Evolutionary conservation across 2,797 vertebrate species (phyloP), one percentile per base, ranked within the genome.

Genomic region (Chelon auratus): DNA sequence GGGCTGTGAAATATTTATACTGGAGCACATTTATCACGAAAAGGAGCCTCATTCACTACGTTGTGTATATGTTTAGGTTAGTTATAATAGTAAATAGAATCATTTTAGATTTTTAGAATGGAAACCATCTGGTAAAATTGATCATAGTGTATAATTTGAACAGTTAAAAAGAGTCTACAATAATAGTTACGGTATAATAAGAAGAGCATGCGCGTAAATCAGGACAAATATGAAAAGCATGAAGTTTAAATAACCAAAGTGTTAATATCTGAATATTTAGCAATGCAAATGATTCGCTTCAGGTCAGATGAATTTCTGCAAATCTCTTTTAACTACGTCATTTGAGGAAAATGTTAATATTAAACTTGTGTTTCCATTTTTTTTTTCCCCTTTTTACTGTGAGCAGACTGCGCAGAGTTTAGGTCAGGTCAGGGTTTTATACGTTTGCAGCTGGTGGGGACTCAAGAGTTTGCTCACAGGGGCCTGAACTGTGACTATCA

Each of bases 381-480:
- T 13, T 50, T 51, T 17, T 66, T 24, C 43, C 37, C 1, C 18
- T 55, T 40, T 50, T 77, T 43, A 37, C 40, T 2, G 55, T 50
- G 65, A 63, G 66, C 37, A 58, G 58, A 63, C 56, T 2, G 52
- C 20, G 48, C 42, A 52, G 62, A 24, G 57, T 68, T 54, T 66
- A 67, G 78, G 61, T 83, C 81, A 66, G 62, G 55, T 75, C 64
- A 37, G 59, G 54, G 70, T 69, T 51, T 26, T 57, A 50, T 72
- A 42, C 69, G 76, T 76, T 75, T 52, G 39, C 55, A 61, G 72
- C 58, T 3, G 5, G 9, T 50, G 30, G 47, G 50, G 45, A 78
- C 72, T 81, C 81, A 67, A 53, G 77, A 75, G 77, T 81, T 90
- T 84, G 76, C 68, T 83, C 77, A 65, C 70, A 72, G 64, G 37